These are phyloP conservation scores for Acheta domesticus DNA, from an alignment of 2,888 invertebrate species.

Conservation along the genomic window DNA sequence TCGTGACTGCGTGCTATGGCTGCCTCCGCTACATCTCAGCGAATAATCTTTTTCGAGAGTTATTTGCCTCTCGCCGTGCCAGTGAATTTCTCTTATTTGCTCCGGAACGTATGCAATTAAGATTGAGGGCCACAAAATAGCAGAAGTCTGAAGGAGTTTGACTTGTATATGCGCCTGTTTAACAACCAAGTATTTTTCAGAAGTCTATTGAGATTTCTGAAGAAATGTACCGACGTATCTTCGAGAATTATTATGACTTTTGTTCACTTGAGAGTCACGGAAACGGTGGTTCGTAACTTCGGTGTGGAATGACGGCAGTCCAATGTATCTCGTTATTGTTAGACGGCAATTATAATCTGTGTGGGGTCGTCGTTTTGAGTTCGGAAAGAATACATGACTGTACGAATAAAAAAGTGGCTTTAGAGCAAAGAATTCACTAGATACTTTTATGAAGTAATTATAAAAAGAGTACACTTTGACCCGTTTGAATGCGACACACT, in stretches of 20 bases:
- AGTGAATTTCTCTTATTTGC: background rate
- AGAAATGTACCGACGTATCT: background rate
- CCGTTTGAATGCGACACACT: no score
- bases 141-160: constrained; percentile 4
- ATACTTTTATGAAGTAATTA: background rate
- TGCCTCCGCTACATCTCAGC: no score
- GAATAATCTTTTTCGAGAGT: no score
- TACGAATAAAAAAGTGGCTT: background rate
- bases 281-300: background rate
- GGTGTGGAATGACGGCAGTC: background rate
- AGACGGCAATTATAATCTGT: background rate
- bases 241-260: constrained; percentile 8
- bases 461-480: background rate
- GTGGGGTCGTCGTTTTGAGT: background rate
- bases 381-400: background rate
- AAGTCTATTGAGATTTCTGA: background rate
- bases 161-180: background rate
- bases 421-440: background rate
- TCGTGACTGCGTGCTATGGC: no score
- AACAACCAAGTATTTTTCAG: background rate
- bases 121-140: constrained; percentile 4
- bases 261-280: background rate
- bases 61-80: background rate
- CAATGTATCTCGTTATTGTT: background rate
- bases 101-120: background rate